Conservation (phyloP, 2,797 vertebrate genomes). For the Arrhamphus sclerolepis region DNA sequence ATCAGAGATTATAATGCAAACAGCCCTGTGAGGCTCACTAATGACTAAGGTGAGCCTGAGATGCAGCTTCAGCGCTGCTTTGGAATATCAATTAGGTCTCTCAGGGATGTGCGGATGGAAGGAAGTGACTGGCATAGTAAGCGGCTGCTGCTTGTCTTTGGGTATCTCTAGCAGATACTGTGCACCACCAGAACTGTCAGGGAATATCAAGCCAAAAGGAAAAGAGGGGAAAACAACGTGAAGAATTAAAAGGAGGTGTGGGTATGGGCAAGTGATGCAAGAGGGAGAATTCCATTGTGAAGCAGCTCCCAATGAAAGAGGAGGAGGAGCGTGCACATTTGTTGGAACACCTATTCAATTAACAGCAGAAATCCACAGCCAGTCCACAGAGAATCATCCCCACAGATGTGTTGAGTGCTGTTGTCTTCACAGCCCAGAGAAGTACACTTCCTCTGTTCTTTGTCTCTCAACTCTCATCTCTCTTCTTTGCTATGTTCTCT, state of each 20-base stretch:
- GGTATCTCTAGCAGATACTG: slow-evolving; percentile 47
- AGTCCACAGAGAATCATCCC: slow-evolving; percentile 56
- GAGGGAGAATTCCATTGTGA: slow-evolving; percentile 58
- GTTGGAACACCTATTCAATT: slow-evolving; percentile 67
- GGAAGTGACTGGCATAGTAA: slow-evolving; percentile 78
- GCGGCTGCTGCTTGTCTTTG: slow-evolving; percentile 49
- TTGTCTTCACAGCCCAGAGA: slow-evolving; percentile 57
- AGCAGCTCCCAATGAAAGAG: slow-evolving; percentile 53
- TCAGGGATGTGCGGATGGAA: slow-evolving; percentile 64
- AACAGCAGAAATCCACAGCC: slow-evolving; percentile 66
- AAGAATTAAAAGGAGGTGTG: slow-evolving; percentile 36
- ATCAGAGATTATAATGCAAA: slow-evolving; percentile 79
- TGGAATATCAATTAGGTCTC: slow-evolving; percentile 80
- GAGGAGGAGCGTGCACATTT: slow-evolving; percentile 54
- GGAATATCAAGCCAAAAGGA: slow-evolving; percentile 42
- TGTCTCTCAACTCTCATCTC: slow-evolving; percentile 23
- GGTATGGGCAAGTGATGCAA: slow-evolving; percentile 50
- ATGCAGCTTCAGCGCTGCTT: slow-evolving; percentile 65
- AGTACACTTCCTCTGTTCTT: slow-evolving; percentile 40
- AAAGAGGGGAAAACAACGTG: slow-evolving; percentile 52
- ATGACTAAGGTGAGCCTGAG: slow-evolving; percentile 78
- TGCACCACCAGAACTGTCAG: slow-evolving; percentile 28
- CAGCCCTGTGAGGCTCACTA: slow-evolving; percentile 74
- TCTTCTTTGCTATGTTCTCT: slow-evolving; percentile 49
- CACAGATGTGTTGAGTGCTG: slow-evolving; percentile 60